Evolutionary conservation across 2,113 vertebrate genomes (phyloP), one percentile per base, ranked within the genome.

Genomic region (Scatophagus argus): DNA sequence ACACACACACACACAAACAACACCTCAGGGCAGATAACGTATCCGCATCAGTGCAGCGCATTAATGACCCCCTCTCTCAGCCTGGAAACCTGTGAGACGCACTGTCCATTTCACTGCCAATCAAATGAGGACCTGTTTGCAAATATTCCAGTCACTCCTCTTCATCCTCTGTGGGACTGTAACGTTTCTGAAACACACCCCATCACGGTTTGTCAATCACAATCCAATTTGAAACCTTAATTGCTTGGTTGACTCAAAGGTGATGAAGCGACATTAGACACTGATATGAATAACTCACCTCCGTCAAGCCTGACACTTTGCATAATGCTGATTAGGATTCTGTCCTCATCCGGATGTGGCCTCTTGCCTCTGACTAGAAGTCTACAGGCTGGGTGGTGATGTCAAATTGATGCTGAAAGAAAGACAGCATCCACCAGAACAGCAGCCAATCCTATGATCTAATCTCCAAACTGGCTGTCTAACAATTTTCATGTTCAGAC

Each of bases 201-300:
- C 31, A 44, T 78, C 51, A 19, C 1, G 27, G 25, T 55, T 46
- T 80, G 79, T 86, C 85, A 84, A 74, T 91, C 87, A 78, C n/a
- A 83, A 86, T 88, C 84, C 82, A 87, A 90, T 89, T 82, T 77
- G 25, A 87, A 80, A 66, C 51, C 76, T 67, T 90, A 88, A 88
- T 92, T 83, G 81, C 65, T 79, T n/a, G 27, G 71, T 59, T 43
- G 41, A 27, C 70, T 84, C 69, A 47, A 54, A 83, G 68, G 46
- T 83, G 88, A 92, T 88, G 82, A 88, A 86, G 84, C 46, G 1
- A 63, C 70, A 69, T 77, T 43, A 63, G 59, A 63, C 39, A 17
- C 17, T 0, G 8, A 86, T 77, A 79, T 66, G 55, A 88, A 83
- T 60, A 74, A 79, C 56, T 77, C 65, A n/a, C 56, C 61, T 66